Evolutionary conservation across 2,888 invertebrate species (phyloP), one percentile per base, ranked within the genome.

Genomic region (Auanema sp.): DNA sequence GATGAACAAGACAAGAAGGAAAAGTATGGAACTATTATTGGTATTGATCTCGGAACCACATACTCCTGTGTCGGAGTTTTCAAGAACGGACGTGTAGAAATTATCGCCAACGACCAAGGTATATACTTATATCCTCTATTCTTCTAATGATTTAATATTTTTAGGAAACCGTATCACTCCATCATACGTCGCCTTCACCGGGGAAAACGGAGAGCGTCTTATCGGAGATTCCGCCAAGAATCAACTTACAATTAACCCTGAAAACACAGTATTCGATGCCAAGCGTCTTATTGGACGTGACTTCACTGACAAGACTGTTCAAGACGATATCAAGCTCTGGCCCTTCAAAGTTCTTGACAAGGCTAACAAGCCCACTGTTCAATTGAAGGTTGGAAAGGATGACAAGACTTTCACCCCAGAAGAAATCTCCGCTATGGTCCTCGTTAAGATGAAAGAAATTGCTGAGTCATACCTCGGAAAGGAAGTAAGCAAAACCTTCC

Each of bases 161-260:
- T 18, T 56, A 74, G 71, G 72, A 64, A 78, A 79, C 75, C 76
- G 80, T 55, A 81, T 82, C 69, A 81, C 81, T 51, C 81, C 81
- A 47, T 81, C 81, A 41, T 82, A 82, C 65, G 83, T 83, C 24
- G 81, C 82, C 24, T 83, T 83, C 77, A 72, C 79, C 44, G 77
- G 78, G 16, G 79, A 80, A 41, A 60, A 73, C 52, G 80, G 81
- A 50, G 83, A 83, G 55, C 78, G 83, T 59, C 67, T 83, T 67
- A 96, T 98, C 72, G 82, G 98, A 81, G 97, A 98, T 86, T 95
- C 97, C 25, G 97, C 98, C 73, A 98, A 98, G 87, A 98, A 97
- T 87, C 98, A 98, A 87, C 88, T 98, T 83, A 97, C 97, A 51
- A 92, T 93, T 66, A 99, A 99, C 87, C 97, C 97, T 0, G 95